Percentiles rank a stretch among this genome's conserved stretches.
Evolutionary conservation across 2,797 vertebrate species (phyloP).

Genomic region (Spinus pinus): DNA sequence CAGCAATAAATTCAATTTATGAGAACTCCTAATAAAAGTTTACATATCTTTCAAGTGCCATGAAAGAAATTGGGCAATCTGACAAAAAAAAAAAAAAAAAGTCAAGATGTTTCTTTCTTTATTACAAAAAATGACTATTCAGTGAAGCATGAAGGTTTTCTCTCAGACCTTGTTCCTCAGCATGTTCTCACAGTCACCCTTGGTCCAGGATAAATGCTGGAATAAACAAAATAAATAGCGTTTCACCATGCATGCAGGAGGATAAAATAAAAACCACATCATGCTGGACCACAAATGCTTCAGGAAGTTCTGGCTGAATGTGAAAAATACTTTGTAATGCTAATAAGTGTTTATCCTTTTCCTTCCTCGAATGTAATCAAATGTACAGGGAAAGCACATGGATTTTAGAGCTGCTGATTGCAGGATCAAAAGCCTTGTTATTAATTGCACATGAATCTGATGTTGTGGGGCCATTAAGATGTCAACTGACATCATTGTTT

Average conservation of each 20-base stretch:
- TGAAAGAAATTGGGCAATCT: neutral
- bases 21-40: conserved; percentile 41
- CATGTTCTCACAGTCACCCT: neutral
- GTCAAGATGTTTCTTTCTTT: neutral
- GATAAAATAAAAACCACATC: neutral
- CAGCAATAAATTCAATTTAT: conserved; percentile 45
- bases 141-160: neutral
- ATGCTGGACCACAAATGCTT: neutral
- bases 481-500: conserved; percentile 23
- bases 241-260: neutral
- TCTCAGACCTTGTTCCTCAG: neutral
- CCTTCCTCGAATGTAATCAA: conserved; percentile 22
- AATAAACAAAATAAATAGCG: neutral
- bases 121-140: neutral
- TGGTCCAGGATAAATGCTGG: neutral
- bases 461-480: neutral
- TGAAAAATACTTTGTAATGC: conserved; percentile 17
- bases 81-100: neutral
- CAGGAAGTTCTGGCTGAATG: neutral
- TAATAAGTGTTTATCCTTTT: conserved; percentile 36
- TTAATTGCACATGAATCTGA: conserved; percentile 46
- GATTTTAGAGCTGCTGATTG: neutral
- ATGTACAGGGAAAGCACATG: neutral
- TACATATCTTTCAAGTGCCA: conserved; percentile 30
- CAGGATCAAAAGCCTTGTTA: conserved; percentile 48